Evolutionary conservation across 2,888 invertebrate genomes (phyloP), one percentile per base, ranked within the genome.

Genomic region (Pristionchus entomophagus): DNA sequence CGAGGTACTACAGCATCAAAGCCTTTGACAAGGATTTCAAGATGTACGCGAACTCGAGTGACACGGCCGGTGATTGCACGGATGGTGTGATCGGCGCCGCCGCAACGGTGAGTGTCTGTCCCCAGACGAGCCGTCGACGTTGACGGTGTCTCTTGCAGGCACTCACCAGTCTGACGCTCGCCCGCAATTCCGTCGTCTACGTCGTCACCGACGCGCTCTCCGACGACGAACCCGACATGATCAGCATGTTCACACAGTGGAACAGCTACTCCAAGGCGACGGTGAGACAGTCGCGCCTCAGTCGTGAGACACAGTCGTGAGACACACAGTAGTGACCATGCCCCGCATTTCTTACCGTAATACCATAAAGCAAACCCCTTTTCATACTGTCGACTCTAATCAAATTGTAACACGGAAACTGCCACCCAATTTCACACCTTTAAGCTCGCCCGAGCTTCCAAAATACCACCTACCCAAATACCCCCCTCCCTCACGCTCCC

Each of bases 61-160:
- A 87, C 51, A 29, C 85, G 22, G 88, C 87, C 49, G 89, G 89
- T 51, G 87, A 86, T 14, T 91, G 91, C 73, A 87, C 87, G n/a
- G 91, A 91, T 53, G 49, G 84, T 41, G 88, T 88, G 2, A 88
- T 91, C 85, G 88, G 88, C 17, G 83, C 89, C 56, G 85, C 89
- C 32, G 80, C 62, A 0, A 38, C 83, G 10, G 83, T 65, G 5
- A 29, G 29, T 6, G 22, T n/a, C 12, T 17, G 53, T 17, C 19
- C 12, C 19, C 53, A 26, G n/a, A 22, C 12, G 56, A 56, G 56
- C 14, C 5, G n/a, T 65, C 4, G 14, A 12, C 29, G 32, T 65
- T 65, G 29, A 22, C 6, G 12, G 14, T 8, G 22, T 65, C 22
- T 14, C 56, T 56, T 29, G 14, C 80, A 80, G 80, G 53, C 26